Evolutionary conservation across 2,113 vertebrate species (phyloP).

Genomic region (Sander lucioperca): DNA sequence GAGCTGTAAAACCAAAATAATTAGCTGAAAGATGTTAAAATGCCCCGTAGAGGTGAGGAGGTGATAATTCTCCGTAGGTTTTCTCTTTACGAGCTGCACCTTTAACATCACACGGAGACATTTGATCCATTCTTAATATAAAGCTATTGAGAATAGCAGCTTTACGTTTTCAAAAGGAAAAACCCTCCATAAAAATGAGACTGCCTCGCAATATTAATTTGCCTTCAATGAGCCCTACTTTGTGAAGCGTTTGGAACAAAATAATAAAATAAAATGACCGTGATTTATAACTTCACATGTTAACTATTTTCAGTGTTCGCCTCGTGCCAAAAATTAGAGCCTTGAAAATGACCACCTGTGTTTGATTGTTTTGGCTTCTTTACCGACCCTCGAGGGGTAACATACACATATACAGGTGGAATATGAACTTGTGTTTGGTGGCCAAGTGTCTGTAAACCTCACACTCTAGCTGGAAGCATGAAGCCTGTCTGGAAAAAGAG

Average conservation of each 20-base stretch:
- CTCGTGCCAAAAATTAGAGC: slow-evolving; percentile 69
- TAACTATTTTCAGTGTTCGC: slow-evolving; percentile 72
- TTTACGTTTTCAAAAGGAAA: slow-evolving; percentile 35
- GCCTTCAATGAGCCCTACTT: slow-evolving; percentile 56
- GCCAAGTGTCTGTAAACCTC: slow-evolving; percentile 63
- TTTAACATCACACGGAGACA: background rate
- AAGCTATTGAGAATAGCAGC: slow-evolving; percentile 1
- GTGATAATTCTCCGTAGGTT: slow-evolving; percentile 1
- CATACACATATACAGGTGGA: slow-evolving; percentile 68
- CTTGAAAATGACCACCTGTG: slow-evolving; percentile 78
- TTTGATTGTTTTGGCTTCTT: slow-evolving; percentile 79
- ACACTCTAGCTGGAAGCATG: slow-evolving; percentile 31
- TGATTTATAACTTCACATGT: slow-evolving; percentile 81
- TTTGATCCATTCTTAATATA: slow-evolving; percentile 1
- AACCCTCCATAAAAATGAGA: slow-evolving; percentile 34
- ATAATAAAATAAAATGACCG: slow-evolving; percentile 58
- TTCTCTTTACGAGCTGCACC: background rate
- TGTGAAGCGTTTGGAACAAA: slow-evolving; percentile 71
- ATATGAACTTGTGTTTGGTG: slow-evolving; percentile 58
- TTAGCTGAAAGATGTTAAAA: background rate
- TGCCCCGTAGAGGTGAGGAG: background rate
- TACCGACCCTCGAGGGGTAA: slow-evolving; percentile 58
- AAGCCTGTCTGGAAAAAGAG: slow-evolving; percentile 63
- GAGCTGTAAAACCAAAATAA: slow-evolving; percentile 1
- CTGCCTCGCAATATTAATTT: slow-evolving; percentile 43